Evolutionary conservation across 2,888 invertebrate genomes (phyloP), one percentile per base, ranked within the genome.

Genomic region (Digitonthophagus gazella): DNA sequence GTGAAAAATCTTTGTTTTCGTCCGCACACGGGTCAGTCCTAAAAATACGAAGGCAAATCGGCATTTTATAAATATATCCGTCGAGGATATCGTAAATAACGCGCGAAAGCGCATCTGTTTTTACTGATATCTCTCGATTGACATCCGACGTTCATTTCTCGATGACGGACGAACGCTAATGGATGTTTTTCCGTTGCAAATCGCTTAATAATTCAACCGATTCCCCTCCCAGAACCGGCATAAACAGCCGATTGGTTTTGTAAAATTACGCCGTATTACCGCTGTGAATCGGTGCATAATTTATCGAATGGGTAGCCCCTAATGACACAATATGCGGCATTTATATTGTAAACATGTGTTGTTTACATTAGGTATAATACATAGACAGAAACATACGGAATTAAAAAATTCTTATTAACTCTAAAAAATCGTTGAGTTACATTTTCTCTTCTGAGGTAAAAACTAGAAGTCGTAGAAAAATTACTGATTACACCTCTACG

Each of bases 1-100:
- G 61, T 61, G 61, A 61, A 19, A 20, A 61, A 61, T 61, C 61
- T 61, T 61, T 61, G 61, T 61, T 61, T 61, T 61, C 18, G 18
- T 16, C 20, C 61, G 57, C 18, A 11, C 19, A 19, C n/a, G 61
- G 20, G 61, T 61, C 19, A 20, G 18, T 16, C 61, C 19, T 15
- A n/a, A 1, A 18, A 61, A 61, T 15, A 11, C 58, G 15, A 61
- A 61, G n/a, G 11, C 8, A 20, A 19, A 61, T 18, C 15, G 18
- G 18, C n/a, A 18, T 61, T n/a, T 18, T 61, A 61, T 61, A 61
- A 18, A 19, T 61, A 61, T 57, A 16, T 57, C n/a, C 15, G 16
- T 16, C 16, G 2, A 14, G 57, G 57, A n/a, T n/a, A n/a, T n/a
- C n/a, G n/a, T n/a, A n/a, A n/a, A n/a, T n/a, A n/a, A n/a, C n/a